Base-by-base conservation (phyloP, 1,140 invertebrate genomes). In the Pseudomyrmex flavicornis region DNA sequence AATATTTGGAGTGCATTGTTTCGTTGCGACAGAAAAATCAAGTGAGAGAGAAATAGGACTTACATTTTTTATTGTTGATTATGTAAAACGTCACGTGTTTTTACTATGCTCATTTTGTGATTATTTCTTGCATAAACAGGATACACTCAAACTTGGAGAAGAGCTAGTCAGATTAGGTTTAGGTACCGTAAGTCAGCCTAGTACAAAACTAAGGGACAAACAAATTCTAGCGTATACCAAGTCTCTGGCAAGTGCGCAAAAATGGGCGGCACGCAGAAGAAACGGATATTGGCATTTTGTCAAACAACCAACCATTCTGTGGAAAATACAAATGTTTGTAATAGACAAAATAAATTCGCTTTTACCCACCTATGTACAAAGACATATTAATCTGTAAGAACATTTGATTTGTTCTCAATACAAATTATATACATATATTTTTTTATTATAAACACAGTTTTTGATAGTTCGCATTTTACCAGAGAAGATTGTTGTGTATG, bases 241-340 rank as follows among this genome's bases (percentile, higher is more conserved):
- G 22, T 80, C 89, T 62, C 80, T 95, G 48, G 70, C 90, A 61
- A 82, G 73, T 0, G 95, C 95, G 8, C 92, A 95, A 88, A 93
- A 92, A 82, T 87, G 82, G 86, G 95, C 95, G 0, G 77, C 91
- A 79, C 83, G 89, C 12, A 93, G 94, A 86, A 88, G 94, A 92
- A 93, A 95, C 80, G 95, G 95, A n/a, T 68, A 94, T 1, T 95
- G 94, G 93, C 94, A 95, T 54, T 95, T 94, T 75, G 89, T 91
- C 73, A 94, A 92, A 85, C 88, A 92, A 4, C 92, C 94, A 26
- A 94, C 91, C 0, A 7, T 92, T 8, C 26, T 88, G 1, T 94
- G 93, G 93, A 93, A 83, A 79, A 22, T 91, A 0, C 87, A 90
- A 80, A 89, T 90, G 82, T 62, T 76, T 13, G 35, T 92, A 4